phyloP scores from a whole-genome alignment of 2,113 vertebrate genomes.

The Colistium nudipinnis region DNA sequence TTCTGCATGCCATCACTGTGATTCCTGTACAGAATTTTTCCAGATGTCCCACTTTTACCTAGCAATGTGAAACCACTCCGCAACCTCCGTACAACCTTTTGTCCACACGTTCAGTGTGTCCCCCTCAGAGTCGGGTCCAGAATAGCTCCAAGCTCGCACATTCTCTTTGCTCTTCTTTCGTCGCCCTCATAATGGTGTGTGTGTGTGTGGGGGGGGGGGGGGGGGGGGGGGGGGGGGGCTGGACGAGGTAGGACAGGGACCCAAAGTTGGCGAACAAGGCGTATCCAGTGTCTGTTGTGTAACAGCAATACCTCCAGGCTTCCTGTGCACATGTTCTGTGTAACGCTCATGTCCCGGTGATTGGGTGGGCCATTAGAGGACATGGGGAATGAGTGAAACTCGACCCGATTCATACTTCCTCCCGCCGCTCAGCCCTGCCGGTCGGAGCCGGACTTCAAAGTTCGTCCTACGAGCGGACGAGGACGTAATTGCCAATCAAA shows the following conservation, averaged over 20 bases:
- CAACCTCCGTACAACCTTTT: conserved; percentile 10
- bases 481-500: conserved; percentile 22
- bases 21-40: conserved; percentile 76
- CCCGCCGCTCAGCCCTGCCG: conserved; percentile 40
- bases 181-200: conserved; percentile 68
- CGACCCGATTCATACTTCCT: conserved; percentile 66
- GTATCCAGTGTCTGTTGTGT: conserved; percentile 81
- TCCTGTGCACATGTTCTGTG: conserved; percentile 77
- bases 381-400: conserved; percentile 73
- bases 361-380: conserved; percentile 72
- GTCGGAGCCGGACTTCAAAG: conserved; percentile 59
- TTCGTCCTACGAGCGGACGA: conserved; percentile 32
- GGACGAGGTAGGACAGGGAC: conserved; percentile 69
- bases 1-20: conserved; percentile 69
- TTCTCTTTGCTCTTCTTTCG: conserved; percentile 70
- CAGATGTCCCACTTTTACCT: conserved; percentile 77
- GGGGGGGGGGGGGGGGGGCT: conserved; percentile 64
- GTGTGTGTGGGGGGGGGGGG: conserved; percentile 55
- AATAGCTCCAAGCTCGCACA: conserved; percentile 64
- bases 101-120: not conserved
- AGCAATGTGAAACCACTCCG: conserved; percentile 19
- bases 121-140: conserved; percentile 14
- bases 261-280: conserved; percentile 77
- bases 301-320: conserved; percentile 75
- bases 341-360: conserved; percentile 69